Percentiles rank a stretch among this genome's conserved stretches.
Evolutionary conservation across 2,797 vertebrate species (phyloP).

Genomic region (Taenioides sp.): DNA sequence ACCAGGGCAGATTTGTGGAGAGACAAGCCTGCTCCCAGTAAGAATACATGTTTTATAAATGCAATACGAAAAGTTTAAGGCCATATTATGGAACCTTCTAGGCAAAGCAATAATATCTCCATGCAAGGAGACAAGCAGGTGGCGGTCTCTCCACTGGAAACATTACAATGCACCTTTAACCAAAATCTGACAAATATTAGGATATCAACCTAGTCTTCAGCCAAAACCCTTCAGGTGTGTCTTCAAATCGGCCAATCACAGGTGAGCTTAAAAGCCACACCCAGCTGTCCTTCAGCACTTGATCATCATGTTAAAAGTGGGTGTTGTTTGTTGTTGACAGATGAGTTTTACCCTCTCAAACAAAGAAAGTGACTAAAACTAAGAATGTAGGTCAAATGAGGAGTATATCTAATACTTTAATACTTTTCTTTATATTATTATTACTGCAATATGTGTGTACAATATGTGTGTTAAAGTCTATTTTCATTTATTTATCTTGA

Average conservation of each 20-base stretch:
- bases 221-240: neutral
- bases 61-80: no score
- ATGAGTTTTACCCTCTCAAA: neutral
- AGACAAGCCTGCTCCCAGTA: no score
- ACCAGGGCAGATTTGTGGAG: no score
- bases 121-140: no score
- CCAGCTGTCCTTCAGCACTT: neutral
- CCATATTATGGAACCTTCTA: no score
- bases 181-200: neutral
- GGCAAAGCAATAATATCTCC: no score
- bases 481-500: no score
- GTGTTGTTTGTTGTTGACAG: conserved; percentile 7
- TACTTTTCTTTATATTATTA: no score
- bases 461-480: no score
- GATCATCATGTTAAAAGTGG: neutral
- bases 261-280: neutral
- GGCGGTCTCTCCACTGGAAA: no score
- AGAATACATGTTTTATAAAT: no score
- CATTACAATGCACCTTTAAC: neutral
- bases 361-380: neutral
- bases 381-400: neutral
- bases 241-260: conserved; percentile 16
- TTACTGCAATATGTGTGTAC: no score
- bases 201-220: neutral
- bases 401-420: neutral